Evolutionary conservation across 2,888 invertebrate genomes (phyloP).

Genomic region (Napeogenes inachia): DNA sequence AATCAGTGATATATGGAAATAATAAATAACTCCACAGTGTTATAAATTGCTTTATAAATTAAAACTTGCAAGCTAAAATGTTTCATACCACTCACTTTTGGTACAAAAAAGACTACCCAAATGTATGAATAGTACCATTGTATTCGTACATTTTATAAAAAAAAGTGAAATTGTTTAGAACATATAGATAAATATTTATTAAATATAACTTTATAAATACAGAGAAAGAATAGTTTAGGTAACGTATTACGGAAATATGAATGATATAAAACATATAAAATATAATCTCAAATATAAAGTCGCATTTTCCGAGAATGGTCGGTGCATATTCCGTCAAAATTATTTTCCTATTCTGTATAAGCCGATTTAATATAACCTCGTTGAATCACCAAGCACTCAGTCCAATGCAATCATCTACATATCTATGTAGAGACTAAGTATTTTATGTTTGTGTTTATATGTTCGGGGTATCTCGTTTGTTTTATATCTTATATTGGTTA

Average conservation of each 20-base stretch:
- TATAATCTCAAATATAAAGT: neutral
- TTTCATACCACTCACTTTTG: too few relatives aligned
- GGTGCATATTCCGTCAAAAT: conserved; percentile 58
- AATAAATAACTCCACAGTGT: neutral
- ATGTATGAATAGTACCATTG: too few relatives aligned
- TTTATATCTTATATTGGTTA: too few relatives aligned
- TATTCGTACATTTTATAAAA: too few relatives aligned
- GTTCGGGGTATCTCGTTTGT: too few relatives aligned
- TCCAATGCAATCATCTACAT: conserved; percentile 28
- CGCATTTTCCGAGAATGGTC: conserved; percentile 24
- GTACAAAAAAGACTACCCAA: too few relatives aligned
- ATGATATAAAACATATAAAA: neutral
- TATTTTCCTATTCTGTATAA: conserved; percentile 58
- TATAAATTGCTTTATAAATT: neutral
- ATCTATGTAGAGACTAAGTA: neutral
- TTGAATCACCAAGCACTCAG: conserved; percentile 59
- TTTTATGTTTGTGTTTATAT: neutral
- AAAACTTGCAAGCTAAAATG: neutral
- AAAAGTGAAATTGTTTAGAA: too few relatives aligned
- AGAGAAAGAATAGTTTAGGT: too few relatives aligned
- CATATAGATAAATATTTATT: too few relatives aligned
- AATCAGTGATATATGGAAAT: conserved; percentile 4
- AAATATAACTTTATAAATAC: too few relatives aligned
- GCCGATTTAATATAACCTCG: conserved; percentile 69
- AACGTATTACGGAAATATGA: neutral